Base-by-base conservation (phyloP, 2,113 vertebrate species). In the Rhynchomys soricoides region DNA sequence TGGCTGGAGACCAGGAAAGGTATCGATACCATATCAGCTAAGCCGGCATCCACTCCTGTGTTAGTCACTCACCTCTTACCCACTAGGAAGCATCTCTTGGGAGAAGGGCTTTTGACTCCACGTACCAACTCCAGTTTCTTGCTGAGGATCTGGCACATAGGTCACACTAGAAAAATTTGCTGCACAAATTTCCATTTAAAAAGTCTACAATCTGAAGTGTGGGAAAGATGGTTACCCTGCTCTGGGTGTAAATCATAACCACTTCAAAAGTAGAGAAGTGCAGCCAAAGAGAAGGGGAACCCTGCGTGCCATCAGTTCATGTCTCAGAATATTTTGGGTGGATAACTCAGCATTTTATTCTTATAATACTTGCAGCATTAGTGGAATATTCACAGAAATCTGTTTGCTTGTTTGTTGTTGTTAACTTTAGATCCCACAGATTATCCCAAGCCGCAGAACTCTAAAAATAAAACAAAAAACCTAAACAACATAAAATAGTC, bases 101-200 rank as follows among this genome's bases (percentile, higher is more conserved):
- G 86, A 93, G 75, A 95, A 97, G 73, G 45, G 86, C 70, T 94
- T 94, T 87, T 75, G 75, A 96, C 92, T 92, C 88, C 78, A n/a
- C 73, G 74, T 1, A 62, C 59, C 90, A n/a, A 81, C 57, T 92
- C 86, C 73, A 86, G 9, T 88, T 57, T 89, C 73, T 92, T 50
- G 66, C 50, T 62, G 59, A 95, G 77, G 75, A 55, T 77, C 71
- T 95, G 93, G 86, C 66, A 78, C 37, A 12, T 19, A 96, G 73
- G 77, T 8, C 34, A 37, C 16, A 13, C 37, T 95, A 95, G 89
- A 82, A 73, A 96, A 92, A 81, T 90, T 88, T 87, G 62, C 86
- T 89, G 88, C 40, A 59, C 71, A 90, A 64, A 94, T 93, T 89
- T 73, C 66, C 70, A 87, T 85, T 90, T 96, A 77, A 94, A 93